A percentile compares a stretch with the other conserved stretches of the same genome.
These are phyloP conservation scores for Oncorhynchus nerka DNA, from an alignment of 2,113 vertebrate genomes.

Conservation along the genomic window DNA sequence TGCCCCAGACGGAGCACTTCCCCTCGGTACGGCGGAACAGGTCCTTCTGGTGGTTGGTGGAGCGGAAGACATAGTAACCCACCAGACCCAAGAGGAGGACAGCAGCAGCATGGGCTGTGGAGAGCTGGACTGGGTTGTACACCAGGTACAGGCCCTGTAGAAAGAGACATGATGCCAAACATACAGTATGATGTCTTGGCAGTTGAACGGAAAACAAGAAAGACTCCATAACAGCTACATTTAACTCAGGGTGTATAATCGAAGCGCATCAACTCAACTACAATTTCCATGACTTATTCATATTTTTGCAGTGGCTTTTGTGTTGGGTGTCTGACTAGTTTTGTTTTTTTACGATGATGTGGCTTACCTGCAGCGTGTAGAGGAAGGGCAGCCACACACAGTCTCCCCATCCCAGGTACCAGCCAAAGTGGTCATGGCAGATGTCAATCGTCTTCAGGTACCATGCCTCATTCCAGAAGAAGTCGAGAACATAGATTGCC, in stretches of 20 bases:
- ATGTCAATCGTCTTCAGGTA: constrained; percentile 98
- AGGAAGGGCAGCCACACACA: constrained; percentile 98
- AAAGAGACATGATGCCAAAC: not conserved
- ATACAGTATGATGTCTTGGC: not conserved
- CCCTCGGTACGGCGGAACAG: constrained; percentile 89
- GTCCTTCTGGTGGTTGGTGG: constrained; percentile 94
- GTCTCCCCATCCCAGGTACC: constrained; percentile 98
- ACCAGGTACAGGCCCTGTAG: constrained; percentile 93
- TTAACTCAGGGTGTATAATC: not conserved
- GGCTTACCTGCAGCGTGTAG: constrained; percentile 92
- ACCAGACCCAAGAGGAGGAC: constrained; percentile 81
- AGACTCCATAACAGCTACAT: too few relatives aligned
- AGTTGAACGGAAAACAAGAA: too few relatives aligned
- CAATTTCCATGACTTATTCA: too few relatives aligned
- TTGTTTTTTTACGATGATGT: not conserved
- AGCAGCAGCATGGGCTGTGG: constrained; percentile 49
- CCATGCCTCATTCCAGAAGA: constrained; percentile 98
- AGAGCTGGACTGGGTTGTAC: constrained; percentile 87
- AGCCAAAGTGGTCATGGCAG: constrained; percentile 97
- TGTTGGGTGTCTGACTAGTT: not conserved
- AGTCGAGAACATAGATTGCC: constrained; percentile 95
- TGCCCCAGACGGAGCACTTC: constrained; percentile 88
- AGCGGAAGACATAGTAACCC: constrained; percentile 91
- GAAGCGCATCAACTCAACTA: too few relatives aligned
- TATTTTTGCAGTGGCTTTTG: not conserved